These are phyloP conservation scores for Peromyscus maniculatus DNA, from an alignment of 2,113 vertebrate genomes.

Conservation along the genomic window DNA sequence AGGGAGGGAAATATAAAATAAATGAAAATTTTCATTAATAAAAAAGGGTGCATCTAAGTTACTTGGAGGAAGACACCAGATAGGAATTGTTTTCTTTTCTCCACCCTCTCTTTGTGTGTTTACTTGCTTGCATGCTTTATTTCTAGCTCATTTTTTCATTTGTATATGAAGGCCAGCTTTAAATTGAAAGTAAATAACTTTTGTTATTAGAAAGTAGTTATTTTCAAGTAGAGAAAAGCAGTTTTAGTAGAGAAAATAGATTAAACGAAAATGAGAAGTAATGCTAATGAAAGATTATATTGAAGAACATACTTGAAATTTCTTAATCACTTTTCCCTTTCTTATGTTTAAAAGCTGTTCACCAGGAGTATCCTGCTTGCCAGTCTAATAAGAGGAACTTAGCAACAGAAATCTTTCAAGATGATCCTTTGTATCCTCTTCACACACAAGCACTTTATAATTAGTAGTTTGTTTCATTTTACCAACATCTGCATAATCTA, in stretches of 20 bases:
- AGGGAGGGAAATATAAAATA: background rate
- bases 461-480: background rate
- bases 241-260: background rate
- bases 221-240: background rate
- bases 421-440: background rate
- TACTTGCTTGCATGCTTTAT: background rate
- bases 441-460: background rate
- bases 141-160: background rate
- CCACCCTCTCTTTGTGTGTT: background rate
- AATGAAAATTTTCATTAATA: background rate
- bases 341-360: background rate
- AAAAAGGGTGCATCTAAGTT: background rate
- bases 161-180: background rate
- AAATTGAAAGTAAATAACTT: background rate
- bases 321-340: background rate
- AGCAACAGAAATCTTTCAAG: conserved; percentile 23
- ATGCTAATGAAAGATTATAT: background rate
- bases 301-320: conserved; percentile 25
- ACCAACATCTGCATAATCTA: background rate
- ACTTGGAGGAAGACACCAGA: background rate
- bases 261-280: conserved; percentile 8
- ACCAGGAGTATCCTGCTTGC: background rate
- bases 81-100: background rate
- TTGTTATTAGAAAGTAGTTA: background rate
- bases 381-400: conserved; percentile 21